Evolutionary conservation across 2,888 invertebrate genomes (phyloP).

Genomic region (Conomelus anceps): DNA sequence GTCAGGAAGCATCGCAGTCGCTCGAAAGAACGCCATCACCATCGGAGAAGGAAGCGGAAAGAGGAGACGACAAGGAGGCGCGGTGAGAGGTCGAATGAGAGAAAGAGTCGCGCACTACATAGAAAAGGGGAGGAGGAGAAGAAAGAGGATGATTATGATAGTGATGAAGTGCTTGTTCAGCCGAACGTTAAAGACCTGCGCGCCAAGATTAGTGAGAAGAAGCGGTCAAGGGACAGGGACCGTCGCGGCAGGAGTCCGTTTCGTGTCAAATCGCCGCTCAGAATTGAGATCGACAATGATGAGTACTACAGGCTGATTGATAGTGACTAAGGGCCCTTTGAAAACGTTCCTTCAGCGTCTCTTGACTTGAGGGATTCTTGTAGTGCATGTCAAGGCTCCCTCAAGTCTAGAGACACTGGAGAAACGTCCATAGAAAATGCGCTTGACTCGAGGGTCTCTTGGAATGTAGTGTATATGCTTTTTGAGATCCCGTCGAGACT

Average conservation of each 20-base stretch:
- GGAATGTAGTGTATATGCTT: too few species aligned
- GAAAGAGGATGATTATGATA: constrained; percentile 34
- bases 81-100: background rate
- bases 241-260: background rate
- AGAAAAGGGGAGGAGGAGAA: background rate
- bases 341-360: too few species aligned
- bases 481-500: too few species aligned
- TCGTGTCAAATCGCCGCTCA: constrained; percentile 25
- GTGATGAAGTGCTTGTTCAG: constrained; percentile 31
- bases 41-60: constrained; percentile 14
- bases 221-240: background rate
- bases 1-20: constrained; percentile 20
- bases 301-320: constrained; percentile 27
- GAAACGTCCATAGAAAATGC: too few species aligned
- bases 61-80: constrained; percentile 12
- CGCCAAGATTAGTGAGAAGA: constrained; percentile 19
- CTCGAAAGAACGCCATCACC: constrained; percentile 21
- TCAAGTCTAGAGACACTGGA: too few species aligned
- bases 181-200: constrained; percentile 17
- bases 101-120: background rate
- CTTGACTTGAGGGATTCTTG: too few species aligned
- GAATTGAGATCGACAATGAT: constrained; percentile 35
- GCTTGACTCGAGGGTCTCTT: too few species aligned
- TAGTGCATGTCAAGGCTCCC: too few species aligned
- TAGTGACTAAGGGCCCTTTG: constrained; percentile 27